Conservation (phyloP, 2,888 invertebrate genomes). For the Platycnemis pennipes region DNA sequence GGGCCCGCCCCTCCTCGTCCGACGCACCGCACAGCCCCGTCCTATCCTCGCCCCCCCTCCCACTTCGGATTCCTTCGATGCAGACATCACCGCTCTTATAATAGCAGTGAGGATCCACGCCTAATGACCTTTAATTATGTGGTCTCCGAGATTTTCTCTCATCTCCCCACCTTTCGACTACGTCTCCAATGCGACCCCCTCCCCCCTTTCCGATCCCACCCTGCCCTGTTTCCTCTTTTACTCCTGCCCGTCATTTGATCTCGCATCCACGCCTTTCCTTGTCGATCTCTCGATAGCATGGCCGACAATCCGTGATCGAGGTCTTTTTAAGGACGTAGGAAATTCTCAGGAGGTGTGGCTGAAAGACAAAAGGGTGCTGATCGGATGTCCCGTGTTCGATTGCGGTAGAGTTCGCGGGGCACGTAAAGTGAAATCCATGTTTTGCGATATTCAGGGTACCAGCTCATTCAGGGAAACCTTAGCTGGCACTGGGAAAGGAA, state of each 20-base stretch:
- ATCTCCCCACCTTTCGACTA: not conserved
- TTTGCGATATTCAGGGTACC: too few species aligned
- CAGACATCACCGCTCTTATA: conserved; percentile 62
- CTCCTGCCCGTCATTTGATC: not conserved
- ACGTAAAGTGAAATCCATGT: too few species aligned
- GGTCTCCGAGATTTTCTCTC: conserved; percentile 28
- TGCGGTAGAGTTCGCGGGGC: too few species aligned
- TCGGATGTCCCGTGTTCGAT: too few species aligned
- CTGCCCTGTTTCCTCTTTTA: not conserved
- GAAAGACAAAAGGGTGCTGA: too few species aligned
- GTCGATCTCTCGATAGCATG: too few species aligned
- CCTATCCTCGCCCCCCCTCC: not conserved
- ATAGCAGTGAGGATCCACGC: conserved; percentile 60
- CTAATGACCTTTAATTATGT: conserved; percentile 68
- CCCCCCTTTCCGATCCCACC: not conserved
- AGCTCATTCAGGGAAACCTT: too few species aligned
- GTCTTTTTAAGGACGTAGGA: too few species aligned
- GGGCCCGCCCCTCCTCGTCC: not conserved
- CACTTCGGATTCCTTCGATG: conserved; percentile 14
- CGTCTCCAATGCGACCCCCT: not conserved
- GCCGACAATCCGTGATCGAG: too few species aligned
- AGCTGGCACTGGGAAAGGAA: too few species aligned
- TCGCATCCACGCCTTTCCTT: not conserved
- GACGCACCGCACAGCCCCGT: not conserved
- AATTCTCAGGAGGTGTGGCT: too few species aligned